Evolutionary conservation across 1,140 invertebrate genomes (phyloP).

Genomic region (Lanistes nyassanus): DNA sequence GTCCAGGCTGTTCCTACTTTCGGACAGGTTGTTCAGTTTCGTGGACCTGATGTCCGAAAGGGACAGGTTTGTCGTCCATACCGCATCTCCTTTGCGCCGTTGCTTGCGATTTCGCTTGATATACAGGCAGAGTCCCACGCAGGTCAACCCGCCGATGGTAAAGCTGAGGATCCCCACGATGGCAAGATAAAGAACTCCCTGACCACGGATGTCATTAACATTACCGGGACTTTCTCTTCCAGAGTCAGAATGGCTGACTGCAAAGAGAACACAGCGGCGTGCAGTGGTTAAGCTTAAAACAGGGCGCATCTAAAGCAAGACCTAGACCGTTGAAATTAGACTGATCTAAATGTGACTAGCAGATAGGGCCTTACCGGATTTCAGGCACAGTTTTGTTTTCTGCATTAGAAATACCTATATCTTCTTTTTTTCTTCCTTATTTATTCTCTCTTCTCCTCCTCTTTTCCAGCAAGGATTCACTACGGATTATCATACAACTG

Average conservation of each 20-base stretch:
- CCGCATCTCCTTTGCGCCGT: constrained; percentile 28
- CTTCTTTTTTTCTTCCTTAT: too few species aligned
- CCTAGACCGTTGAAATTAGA: neutral
- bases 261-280: neutral
- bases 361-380: neutral
- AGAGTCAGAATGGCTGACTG: constrained; percentile 16
- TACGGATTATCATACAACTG: neutral
- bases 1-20: constrained; percentile 5
- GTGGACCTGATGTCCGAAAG: neutral
- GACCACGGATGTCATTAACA: constrained; percentile 8
- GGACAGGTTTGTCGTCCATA: constrained; percentile 9
- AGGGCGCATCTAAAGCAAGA: neutral
- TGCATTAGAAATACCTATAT: too few species aligned
- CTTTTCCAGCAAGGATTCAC: too few species aligned
- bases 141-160: constrained; percentile 43
- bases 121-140: constrained; percentile 42
- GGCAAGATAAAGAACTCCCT: constrained; percentile 42
- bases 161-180: constrained; percentile 41
- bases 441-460: too few species aligned
- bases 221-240: constrained; percentile 1
- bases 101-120: constrained; percentile 32
- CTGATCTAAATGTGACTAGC: neutral
- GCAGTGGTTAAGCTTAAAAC: neutral
- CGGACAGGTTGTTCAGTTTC: constrained; percentile 3
- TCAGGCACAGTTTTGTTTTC: too few species aligned